Percentiles rank a stretch among this genome's conserved stretches.
These are phyloP conservation scores for Microtus oregoni DNA, from an alignment of 2,113 vertebrate species.

Conservation along the genomic window DNA sequence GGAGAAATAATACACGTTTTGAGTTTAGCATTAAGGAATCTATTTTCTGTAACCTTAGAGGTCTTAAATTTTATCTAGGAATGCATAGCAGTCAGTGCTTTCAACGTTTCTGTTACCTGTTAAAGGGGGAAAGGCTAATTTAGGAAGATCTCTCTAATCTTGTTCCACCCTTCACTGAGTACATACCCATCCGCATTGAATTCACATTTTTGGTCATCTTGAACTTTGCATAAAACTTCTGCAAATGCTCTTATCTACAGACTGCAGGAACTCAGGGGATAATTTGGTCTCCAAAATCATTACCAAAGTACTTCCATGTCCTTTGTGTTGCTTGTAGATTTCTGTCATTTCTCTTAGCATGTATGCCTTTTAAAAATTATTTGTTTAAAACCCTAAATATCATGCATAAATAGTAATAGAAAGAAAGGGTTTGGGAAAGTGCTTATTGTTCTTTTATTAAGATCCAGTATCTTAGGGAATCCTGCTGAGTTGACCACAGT, in stretches of 20 bases:
- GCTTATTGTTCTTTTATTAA: background rate
- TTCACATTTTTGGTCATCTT: slow-evolving; percentile 55
- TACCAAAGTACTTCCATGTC: background rate
- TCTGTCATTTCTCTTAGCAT: background rate
- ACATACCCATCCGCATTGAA: background rate
- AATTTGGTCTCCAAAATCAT: slow-evolving; percentile 20
- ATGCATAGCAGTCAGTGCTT: slow-evolving; percentile 41
- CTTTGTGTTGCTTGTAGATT: slow-evolving; percentile 9
- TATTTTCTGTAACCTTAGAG: slow-evolving; percentile 69
- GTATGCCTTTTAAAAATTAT: background rate
- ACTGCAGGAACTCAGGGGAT: slow-evolving; percentile 25
- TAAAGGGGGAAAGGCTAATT: slow-evolving; percentile 53
- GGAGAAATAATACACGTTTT: slow-evolving; percentile 83
- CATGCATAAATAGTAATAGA: background rate
- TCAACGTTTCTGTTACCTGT: slow-evolving; percentile 3
- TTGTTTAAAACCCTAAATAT: background rate
- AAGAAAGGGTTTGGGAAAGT: background rate
- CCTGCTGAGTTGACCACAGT: background rate
- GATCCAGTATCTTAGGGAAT: background rate
- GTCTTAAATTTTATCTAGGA: slow-evolving; percentile 58
- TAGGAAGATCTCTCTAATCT: slow-evolving; percentile 54
- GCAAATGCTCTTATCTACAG: slow-evolving; percentile 27
- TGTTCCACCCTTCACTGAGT: background rate
- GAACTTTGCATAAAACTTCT: slow-evolving; percentile 25
- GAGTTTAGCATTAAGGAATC: slow-evolving; percentile 81